phyloP scores from a whole-genome alignment of 2,113 vertebrate genomes.

The Tenebrosternarchus preto region DNA sequence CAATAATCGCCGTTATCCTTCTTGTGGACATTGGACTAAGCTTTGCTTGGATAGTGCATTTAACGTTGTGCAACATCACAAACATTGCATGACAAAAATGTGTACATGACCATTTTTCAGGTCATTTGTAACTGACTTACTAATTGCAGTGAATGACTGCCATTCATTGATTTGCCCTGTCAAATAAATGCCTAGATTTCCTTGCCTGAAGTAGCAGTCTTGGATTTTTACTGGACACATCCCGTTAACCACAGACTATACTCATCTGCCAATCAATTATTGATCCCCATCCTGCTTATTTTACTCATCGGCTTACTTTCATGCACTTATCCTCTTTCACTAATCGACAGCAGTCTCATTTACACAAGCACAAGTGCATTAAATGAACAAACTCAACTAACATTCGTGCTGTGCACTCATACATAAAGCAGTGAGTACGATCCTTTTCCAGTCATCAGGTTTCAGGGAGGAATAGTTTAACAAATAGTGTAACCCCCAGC shows the following conservation, averaged over 20 bases:
- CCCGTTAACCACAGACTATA: background rate
- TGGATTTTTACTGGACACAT: background rate
- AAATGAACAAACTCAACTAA: background rate
- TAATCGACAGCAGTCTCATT: slow-evolving; percentile 3
- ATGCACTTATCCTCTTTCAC: slow-evolving; percentile 19
- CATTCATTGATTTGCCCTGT: background rate
- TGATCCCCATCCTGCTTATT: background rate
- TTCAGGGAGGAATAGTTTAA: slow-evolving; percentile 3
- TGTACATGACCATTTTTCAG: background rate
- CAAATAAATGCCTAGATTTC: background rate
- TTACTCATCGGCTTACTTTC: slow-evolving; percentile 1
- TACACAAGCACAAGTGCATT: background rate
- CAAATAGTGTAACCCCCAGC: background rate
- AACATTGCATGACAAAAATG: background rate
- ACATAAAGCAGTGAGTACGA: background rate
- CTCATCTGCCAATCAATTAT: background rate
- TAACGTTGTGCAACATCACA: slow-evolving; percentile 9
- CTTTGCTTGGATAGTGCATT: background rate
- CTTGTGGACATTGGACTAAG: background rate
- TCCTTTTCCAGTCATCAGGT: background rate
- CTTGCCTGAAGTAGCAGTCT: background rate
- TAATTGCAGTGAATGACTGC: background rate
- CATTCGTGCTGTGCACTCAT: background rate
- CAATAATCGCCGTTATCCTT: background rate
- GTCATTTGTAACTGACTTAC: background rate